Evolutionary conservation across 2,113 vertebrate species (phyloP), one percentile per base, ranked within the genome.

Genomic region (Phalacrocorax carbo): DNA sequence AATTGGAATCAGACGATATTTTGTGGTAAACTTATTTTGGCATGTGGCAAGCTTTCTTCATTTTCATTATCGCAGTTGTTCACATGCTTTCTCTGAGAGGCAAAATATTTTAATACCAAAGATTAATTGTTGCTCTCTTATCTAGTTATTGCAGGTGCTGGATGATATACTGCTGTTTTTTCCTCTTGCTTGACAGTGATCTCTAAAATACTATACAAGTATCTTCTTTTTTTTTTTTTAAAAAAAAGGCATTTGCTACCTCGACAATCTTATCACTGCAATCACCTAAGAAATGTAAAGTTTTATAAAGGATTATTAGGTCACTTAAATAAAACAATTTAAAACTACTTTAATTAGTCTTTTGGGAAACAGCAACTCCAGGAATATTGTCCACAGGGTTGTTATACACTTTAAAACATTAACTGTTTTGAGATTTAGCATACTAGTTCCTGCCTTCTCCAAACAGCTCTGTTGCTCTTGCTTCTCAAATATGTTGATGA

Each of bases 41-140:
- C 87, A 72, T 91, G 89, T 79, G 44, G 40, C 85, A 93, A 85
- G 82, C 73, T 89, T 93, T 82, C 73, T 87, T 91, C 49, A 57
- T 93, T 93, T 94, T 90, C 51, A 84, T 96, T 96, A 94, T 96
- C 91, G 55, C 68, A 66, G 71, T 88, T 85, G 34, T 95, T 95
- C 64, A 86, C 54, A 11, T 60, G 57, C 69, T 79, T 95, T 79
- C 94, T 83, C 94, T 95, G 83, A 82, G 70, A 76, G 75, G 83
- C 86, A 95, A 79, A 95, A 91, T 89, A 87, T 49, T 95, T 96
- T 80, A 92, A 86, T 93, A 86, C 12, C 22, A 51, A 92, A 85
- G 80, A 91, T 94, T 96, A 95, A 94, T 94, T 96, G 88, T 76
- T 96, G 25, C 46, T 89, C 19, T 96, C 71, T 95, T 94, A 94